Percentiles rank a stretch among this genome's conserved stretches.
phyloP scores from a whole-genome alignment of 1,140 invertebrate species.

The Drosophila triauraria region DNA sequence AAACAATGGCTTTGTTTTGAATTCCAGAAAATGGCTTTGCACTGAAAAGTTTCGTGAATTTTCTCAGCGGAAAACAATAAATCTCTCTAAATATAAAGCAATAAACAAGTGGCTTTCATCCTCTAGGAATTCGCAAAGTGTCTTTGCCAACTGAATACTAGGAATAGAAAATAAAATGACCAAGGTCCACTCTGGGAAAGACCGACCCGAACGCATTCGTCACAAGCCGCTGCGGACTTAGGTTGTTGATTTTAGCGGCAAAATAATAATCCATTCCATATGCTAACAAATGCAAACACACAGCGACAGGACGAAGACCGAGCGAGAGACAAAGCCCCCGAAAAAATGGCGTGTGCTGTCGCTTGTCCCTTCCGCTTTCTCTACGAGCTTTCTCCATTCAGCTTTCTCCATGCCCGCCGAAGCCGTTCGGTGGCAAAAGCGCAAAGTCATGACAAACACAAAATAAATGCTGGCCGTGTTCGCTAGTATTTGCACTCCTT shows the following conservation, averaged over 20 bases:
- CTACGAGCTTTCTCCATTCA: neutral
- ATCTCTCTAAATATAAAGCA: neutral
- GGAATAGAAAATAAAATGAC: neutral
- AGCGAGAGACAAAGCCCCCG: constrained; percentile 29
- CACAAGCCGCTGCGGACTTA: constrained; percentile 9
- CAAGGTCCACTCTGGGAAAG: neutral
- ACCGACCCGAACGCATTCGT: neutral
- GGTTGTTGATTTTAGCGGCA: constrained; percentile 48
- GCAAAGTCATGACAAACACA: constrained; percentile 70
- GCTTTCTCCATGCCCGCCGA: constrained; percentile 1
- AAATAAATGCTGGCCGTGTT: constrained; percentile 26
- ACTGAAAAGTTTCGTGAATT: neutral
- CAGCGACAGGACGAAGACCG: neutral
- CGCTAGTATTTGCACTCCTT: constrained; percentile 46
- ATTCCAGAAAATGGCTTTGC: neutral
- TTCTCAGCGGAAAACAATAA: neutral
- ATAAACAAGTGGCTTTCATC: neutral
- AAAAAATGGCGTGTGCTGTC: constrained; percentile 44
- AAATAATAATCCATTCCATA: constrained; percentile 68
- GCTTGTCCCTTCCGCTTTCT: constrained; percentile 8
- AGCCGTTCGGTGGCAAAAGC: constrained; percentile 50
- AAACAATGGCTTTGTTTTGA: neutral
- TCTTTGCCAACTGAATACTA: too few relatives aligned
- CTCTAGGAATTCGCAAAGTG: too few relatives aligned
- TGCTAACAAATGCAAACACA: constrained; percentile 60